Percentiles rank a stretch among this genome's conserved stretches.
Conservation (phyloP, 2,113 vertebrate genomes). For the Mesitornis unicolor region DNA sequence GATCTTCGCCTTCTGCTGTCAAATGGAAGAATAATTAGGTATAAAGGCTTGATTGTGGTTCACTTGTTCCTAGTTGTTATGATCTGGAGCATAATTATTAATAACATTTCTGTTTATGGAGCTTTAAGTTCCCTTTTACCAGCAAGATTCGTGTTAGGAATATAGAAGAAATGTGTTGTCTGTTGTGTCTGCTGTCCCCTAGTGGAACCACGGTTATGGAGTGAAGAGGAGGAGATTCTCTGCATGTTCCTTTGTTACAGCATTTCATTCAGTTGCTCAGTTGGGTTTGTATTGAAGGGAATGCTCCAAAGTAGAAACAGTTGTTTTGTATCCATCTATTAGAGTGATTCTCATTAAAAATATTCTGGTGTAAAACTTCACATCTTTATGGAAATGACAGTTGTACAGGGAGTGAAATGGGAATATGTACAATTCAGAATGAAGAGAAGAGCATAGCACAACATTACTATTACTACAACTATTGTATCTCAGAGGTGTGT, state of each 20-base stretch:
- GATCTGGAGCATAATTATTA: background rate
- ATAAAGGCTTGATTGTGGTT: background rate
- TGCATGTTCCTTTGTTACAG: background rate
- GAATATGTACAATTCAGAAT: background rate
- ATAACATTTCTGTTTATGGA: background rate
- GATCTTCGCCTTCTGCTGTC: constrained; percentile 89
- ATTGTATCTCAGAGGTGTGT: background rate
- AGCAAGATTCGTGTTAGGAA: background rate
- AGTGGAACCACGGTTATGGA: background rate
- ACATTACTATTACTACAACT: no score
- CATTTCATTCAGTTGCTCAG: background rate
- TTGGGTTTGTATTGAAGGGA: background rate
- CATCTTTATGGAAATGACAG: background rate
- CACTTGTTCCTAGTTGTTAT: background rate
- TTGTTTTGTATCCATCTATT: background rate
- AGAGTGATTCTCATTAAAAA: background rate
- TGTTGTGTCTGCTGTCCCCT: constrained; percentile 55
- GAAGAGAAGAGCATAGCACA: background rate
- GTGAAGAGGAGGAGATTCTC: background rate
- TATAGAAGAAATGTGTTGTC: background rate
- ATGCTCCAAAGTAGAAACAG: background rate
- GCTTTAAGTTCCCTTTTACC: background rate
- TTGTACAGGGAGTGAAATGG: background rate
- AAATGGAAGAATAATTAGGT: constrained; percentile 96
- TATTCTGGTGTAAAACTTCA: background rate